Conservation (phyloP, 1,140 invertebrate species). For the Pemphigus obesinymphae region DNA sequence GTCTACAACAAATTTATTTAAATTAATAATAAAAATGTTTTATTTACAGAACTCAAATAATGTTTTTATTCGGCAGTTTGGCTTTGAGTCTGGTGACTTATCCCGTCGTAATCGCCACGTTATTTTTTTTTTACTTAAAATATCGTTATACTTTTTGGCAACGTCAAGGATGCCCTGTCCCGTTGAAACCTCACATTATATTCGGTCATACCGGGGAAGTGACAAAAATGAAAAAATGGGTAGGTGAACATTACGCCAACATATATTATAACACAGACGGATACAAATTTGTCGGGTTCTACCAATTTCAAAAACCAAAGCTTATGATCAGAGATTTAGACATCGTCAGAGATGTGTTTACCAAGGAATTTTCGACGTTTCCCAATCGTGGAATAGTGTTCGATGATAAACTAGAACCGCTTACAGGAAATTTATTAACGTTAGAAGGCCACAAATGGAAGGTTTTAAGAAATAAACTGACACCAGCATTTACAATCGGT, state of each 20-base stretch:
- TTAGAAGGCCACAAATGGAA: conserved; percentile 49
- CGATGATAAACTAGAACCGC: conserved; percentile 54
- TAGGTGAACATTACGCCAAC: conserved; percentile 3
- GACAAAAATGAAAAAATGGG: conserved; percentile 6
- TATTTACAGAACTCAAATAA: background rate
- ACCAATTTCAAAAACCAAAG: conserved; percentile 47
- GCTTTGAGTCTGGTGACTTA: background rate
- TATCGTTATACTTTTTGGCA: conserved; percentile 34
- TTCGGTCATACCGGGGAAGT: conserved; percentile 18
- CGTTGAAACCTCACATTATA: background rate
- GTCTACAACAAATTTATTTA: background rate
- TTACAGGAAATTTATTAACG: conserved; percentile 56
- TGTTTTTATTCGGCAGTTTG: background rate
- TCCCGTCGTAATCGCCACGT: background rate
- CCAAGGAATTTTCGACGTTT: conserved; percentile 54
- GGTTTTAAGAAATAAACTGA: conserved; percentile 48
- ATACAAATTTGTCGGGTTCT: conserved; percentile 42
- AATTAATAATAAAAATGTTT: too few relatives aligned
- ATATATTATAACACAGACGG: conserved; percentile 20
- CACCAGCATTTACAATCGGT: conserved; percentile 54
- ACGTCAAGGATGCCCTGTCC: conserved; percentile 18
- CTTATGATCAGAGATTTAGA: conserved; percentile 52
- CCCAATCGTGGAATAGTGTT: conserved; percentile 49
- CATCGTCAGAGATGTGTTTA: conserved; percentile 53
- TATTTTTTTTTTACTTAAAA: conserved; percentile 12